Base-by-base conservation (phyloP, 2,797 vertebrate genomes). In the Onychomys arenicola region DNA sequence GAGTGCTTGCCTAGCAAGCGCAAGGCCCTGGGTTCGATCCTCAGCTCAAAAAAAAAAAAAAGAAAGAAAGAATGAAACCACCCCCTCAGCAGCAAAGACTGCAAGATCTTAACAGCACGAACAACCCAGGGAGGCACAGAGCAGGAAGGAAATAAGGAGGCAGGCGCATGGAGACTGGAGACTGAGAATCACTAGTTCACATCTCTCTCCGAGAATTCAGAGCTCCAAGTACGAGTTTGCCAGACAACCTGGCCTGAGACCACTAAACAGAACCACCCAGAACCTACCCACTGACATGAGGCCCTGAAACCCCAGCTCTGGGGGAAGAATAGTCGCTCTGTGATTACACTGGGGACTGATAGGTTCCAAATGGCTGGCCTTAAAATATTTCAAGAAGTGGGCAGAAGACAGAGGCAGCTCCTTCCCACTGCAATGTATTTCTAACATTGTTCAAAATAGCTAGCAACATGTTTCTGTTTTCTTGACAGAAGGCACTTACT, bases 381-480 rank as follows among this genome's bases (percentile, higher is more conserved):
- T 97, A 98, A 98, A 98, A 97, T 98, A 98, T 92, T 97, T 96
- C 91, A 96, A 97, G 96, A 97, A 98, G 98, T 98, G 89, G 97
- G 98, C 95, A 97, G 96, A 98, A 98, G 95, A 97, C 94, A 97
- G 97, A 98, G 96, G 97, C 98, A 98, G 97, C 81, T 97, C 92
- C 97, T 97, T 97, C 97, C 98, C 95, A 98, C 97, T 90, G 94
- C 93, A 96, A 59, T 97, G 49, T 98, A 98, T 98, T 98, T 97
- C 96, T 97, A 97, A 97, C 97, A 92, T 91, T 97, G 96, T 98
- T 98, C 91, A 98, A 98, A 98, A 98, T 98, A 98, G 97, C 97
- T 97, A 89, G 96, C 97, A 98, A 97, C 97, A 98, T 98, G 97
- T 97, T 97, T 97, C 98, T 97, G 96, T 97, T 97, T 98, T 97